Evolutionary conservation across 2,888 invertebrate genomes (phyloP).

Genomic region (Ormia ochracea): DNA sequence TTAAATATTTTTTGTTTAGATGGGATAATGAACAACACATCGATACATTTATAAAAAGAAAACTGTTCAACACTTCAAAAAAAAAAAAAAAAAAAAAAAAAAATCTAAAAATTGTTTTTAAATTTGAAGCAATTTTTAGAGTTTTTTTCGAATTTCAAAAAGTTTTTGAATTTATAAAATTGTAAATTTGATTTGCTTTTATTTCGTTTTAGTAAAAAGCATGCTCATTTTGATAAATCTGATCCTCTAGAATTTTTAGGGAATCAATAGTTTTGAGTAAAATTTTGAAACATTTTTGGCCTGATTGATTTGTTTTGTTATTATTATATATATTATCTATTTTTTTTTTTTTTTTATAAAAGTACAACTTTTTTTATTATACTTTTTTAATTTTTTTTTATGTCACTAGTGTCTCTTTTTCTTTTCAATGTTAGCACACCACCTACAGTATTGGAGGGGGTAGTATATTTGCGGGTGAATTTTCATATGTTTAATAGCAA

Average conservation of each 20-base stretch:
- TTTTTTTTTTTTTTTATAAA: constrained; percentile 54
- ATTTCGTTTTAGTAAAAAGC: constrained; percentile 31
- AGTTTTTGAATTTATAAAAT: constrained; percentile 32
- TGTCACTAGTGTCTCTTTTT: constrained; percentile 78
- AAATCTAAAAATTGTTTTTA: constrained; percentile 33
- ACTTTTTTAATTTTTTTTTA: constrained; percentile 64
- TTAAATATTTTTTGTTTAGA: constrained; percentile 35
- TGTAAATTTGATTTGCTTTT: constrained; percentile 17
- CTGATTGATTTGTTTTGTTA: constrained; percentile 75
- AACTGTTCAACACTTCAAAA: constrained; percentile 57
- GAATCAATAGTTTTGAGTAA: constrained; percentile 41
- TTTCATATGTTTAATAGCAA: constrained; percentile 28
- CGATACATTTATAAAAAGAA: constrained; percentile 59
- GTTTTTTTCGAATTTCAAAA: constrained; percentile 27
- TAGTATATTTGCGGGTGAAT: constrained; percentile 5
- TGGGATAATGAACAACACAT: constrained; percentile 59
- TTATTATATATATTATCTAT: no score
- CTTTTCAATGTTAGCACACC: constrained; percentile 56
- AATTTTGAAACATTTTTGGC: constrained; percentile 77
- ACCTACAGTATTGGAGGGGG: constrained; percentile 38
- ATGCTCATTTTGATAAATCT: constrained; percentile 44
- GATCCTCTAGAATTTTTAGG: constrained; percentile 22
- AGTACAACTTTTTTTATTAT: constrained; percentile 62
- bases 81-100: constrained; percentile 43
- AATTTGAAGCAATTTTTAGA: constrained; percentile 32